Percentiles rank a stretch among this genome's conserved stretches.
Conservation (phyloP, 2,797 vertebrate species). For the Spatula versicolor region DNA sequence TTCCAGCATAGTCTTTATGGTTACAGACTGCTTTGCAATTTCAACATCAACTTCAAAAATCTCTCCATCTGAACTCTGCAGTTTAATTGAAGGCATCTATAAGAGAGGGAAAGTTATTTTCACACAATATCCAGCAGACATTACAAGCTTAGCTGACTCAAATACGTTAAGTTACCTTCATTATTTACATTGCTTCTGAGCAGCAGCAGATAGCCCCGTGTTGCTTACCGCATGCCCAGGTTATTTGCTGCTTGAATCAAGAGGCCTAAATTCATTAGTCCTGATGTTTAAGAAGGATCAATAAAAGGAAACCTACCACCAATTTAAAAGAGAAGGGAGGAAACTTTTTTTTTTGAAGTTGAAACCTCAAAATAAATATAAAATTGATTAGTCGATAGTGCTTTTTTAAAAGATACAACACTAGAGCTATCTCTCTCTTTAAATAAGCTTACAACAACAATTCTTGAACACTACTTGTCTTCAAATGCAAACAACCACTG, state of each 20-base stretch:
- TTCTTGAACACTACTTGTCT: background rate
- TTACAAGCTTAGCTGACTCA: background rate
- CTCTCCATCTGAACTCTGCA: constrained; percentile 99
- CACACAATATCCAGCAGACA: background rate
- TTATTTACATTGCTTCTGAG: background rate
- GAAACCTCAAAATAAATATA: background rate
- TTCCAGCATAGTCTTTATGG: constrained; percentile 99
- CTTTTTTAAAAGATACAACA: background rate
- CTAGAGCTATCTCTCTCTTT: background rate
- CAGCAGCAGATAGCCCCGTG: background rate
- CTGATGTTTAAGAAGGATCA: background rate
- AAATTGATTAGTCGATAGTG: background rate
- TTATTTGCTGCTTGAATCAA: background rate
- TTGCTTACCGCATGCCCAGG: background rate
- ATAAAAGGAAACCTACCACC: background rate
- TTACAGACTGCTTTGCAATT: constrained; percentile 98
- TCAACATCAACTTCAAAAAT: constrained; percentile 99
- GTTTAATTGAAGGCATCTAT: constrained; percentile 98
- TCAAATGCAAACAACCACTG: background rate
- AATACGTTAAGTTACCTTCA: background rate
- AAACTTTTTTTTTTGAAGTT: background rate
- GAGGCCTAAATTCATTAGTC: background rate
- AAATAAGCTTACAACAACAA: background rate
- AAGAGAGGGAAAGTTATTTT: constrained; percentile 42
- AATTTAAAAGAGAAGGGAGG: background rate